Percentiles rank a stretch among this genome's conserved stretches.
Evolutionary conservation across 1,140 invertebrate genomes (phyloP).

Genomic region (Meloidogyne exigua): DNA sequence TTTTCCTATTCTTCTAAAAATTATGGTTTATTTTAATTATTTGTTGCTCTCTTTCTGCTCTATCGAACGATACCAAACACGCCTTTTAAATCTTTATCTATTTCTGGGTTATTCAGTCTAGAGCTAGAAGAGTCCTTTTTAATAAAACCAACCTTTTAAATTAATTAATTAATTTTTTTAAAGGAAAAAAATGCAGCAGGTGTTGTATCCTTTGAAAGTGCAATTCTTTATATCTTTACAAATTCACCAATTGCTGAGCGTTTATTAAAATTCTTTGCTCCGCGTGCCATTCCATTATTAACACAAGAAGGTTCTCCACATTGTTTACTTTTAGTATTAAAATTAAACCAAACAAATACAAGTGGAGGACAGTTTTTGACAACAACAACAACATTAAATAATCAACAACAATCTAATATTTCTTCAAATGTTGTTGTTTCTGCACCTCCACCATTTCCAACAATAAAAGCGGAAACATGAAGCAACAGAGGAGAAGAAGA

Average conservation of each 20-base stretch:
- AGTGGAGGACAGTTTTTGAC: not conserved
- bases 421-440: not conserved
- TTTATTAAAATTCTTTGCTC: conserved; percentile 49
- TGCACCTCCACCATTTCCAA: conserved; percentile 3
- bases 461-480: not conserved
- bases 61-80: no score
- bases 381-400: not conserved
- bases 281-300: conserved; percentile 34
- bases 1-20: no score
- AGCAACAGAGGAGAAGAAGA: not conserved
- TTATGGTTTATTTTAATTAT: no score
- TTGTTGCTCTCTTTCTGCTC: no score
- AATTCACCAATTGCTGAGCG: conserved; percentile 35
- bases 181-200: conserved; percentile 51
- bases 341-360: not conserved
- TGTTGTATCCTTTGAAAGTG: conserved; percentile 27
- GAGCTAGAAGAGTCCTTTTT: no score
- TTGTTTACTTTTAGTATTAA: conserved; percentile 2
- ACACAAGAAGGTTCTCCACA: conserved; percentile 3
- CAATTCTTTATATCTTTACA: conserved; percentile 41
- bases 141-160: no score
- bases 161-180: conserved; percentile 23
- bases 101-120: no score
- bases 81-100: no score
- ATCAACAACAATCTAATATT: not conserved